These are phyloP conservation scores for Chrysomela aeneicollis DNA, from an alignment of 2,888 invertebrate genomes.

Conservation along the genomic window DNA sequence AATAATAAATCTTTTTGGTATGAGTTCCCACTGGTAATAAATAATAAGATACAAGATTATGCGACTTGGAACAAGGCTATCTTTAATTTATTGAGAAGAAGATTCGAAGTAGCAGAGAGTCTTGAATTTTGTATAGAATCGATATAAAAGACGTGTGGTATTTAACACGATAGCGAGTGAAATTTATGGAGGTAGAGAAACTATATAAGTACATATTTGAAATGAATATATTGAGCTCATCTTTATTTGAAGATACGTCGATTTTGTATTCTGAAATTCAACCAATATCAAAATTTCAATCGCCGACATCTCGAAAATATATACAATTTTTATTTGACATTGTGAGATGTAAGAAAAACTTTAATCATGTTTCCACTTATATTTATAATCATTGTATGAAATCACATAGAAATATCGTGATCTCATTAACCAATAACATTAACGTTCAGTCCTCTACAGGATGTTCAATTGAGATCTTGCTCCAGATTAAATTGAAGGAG, in stretches of 20 bases:
- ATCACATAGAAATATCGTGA: too few relatives aligned
- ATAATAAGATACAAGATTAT: slow-evolving; percentile 32
- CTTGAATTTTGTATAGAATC: slow-evolving; percentile 26
- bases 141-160: background rate
- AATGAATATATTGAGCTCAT: too few relatives aligned
- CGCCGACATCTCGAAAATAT: too few relatives aligned
- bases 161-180: background rate
- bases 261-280: too few relatives aligned
- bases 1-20: background rate
- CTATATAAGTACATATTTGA: too few relatives aligned
- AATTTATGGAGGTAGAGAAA: background rate
- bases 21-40: slow-evolving; percentile 14
- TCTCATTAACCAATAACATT: background rate
- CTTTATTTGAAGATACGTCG: too few relatives aligned
- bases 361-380: too few relatives aligned
- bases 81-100: slow-evolving; percentile 37
- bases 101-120: slow-evolving; percentile 35
- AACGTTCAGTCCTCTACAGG: background rate
- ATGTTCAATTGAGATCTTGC: background rate
- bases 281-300: too few relatives aligned
- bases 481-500: background rate
- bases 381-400: too few relatives aligned
- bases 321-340: too few relatives aligned
- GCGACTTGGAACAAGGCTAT: slow-evolving; percentile 31
- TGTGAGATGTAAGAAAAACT: too few relatives aligned